These are phyloP conservation scores for Amblyteles armatorius DNA, from an alignment of 2,888 invertebrate species.

Conservation along the genomic window DNA sequence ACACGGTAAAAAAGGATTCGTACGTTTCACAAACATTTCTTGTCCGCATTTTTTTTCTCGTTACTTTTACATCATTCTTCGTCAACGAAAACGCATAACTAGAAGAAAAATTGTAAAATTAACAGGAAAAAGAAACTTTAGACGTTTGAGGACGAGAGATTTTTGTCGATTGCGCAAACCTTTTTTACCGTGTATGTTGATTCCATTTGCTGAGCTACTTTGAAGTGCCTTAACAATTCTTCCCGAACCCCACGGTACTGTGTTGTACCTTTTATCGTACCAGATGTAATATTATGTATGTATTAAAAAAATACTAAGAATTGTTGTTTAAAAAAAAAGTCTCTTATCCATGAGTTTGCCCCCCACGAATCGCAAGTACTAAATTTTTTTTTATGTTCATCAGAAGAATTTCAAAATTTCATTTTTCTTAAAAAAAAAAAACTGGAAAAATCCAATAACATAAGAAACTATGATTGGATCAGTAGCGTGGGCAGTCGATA, in stretches of 20 bases:
- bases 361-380: not conserved
- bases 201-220: conserved; percentile 70
- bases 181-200: conserved; percentile 60
- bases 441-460: not conserved
- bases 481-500: not conserved
- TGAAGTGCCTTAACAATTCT: conserved; percentile 76
- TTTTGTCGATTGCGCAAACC: not conserved
- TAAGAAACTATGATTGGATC: not conserved
- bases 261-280: conserved; percentile 44
- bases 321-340: conserved; percentile 60
- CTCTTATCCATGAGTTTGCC: not conserved
- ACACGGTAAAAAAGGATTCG: not conserved
- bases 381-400: not conserved
- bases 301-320: conserved; percentile 59
- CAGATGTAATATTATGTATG: conserved; percentile 61
- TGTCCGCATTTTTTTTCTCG: not conserved
- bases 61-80: not conserved
- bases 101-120: not conserved
- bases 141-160: too few species aligned
- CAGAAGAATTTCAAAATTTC: not conserved
- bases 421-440: not conserved
- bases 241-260: conserved; percentile 63
- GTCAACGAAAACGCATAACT: not conserved
- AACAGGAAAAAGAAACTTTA: not conserved
- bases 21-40: not conserved